phyloP scores from a whole-genome alignment of 2,888 invertebrate species.

The Mesorhabditis spiculigera region DNA sequence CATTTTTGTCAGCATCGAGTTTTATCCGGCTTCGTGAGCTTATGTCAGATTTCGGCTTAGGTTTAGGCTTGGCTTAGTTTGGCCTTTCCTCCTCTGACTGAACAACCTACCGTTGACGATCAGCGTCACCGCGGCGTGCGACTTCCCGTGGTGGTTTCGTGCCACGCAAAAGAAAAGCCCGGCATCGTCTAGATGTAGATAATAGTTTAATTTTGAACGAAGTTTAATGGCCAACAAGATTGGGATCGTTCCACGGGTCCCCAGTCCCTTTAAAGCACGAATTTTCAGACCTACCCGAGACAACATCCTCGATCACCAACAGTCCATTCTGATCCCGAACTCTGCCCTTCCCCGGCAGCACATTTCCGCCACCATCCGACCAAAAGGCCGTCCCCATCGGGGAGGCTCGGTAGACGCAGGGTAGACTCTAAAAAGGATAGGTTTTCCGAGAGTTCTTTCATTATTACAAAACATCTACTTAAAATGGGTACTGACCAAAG shows the following conservation, averaged over 20 bases:
- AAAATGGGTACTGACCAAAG: conserved; percentile 26
- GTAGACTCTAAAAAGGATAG: conserved; percentile 29
- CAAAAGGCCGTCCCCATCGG: conserved; percentile 43
- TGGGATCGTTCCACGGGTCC: too few relatives aligned
- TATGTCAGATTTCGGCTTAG: too few relatives aligned
- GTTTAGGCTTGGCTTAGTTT: background rate
- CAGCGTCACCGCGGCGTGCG: conserved; percentile 45
- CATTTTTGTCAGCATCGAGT: too few relatives aligned
- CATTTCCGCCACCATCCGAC: conserved; percentile 33
- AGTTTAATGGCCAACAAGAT: too few relatives aligned
- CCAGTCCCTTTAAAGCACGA: too few relatives aligned
- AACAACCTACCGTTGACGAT: conserved; percentile 36
- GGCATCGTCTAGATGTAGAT: conserved; percentile 31
- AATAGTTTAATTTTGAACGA: background rate
- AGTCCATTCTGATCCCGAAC: conserved; percentile 31
- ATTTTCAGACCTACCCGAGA: conserved; percentile 13
- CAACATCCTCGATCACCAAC: conserved; percentile 31
- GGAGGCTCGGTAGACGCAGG: conserved; percentile 49
- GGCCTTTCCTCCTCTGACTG: too few relatives aligned
- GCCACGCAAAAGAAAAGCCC: conserved; percentile 52
- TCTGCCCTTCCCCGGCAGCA: conserved; percentile 26
- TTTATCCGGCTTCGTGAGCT: too few relatives aligned
- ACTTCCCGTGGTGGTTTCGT: conserved; percentile 43
- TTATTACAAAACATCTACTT: background rate
- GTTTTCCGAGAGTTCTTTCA: background rate